These are phyloP conservation scores for Halictus ligatus DNA, from an alignment of 2,888 invertebrate genomes.

Conservation along the genomic window DNA sequence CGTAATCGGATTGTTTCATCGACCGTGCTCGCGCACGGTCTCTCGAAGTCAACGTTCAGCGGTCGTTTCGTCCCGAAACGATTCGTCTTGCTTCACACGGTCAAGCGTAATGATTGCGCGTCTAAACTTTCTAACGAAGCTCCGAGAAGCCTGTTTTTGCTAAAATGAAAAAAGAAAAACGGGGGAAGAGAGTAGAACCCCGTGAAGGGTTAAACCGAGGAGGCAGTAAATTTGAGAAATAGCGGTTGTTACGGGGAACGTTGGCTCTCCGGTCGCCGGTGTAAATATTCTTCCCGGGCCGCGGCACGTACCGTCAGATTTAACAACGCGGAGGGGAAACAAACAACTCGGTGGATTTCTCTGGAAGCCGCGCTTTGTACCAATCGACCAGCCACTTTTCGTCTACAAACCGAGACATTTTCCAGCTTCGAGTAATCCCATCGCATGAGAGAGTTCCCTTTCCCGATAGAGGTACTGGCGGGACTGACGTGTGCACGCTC, in stretches of 20 bases:
- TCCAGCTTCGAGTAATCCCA: constrained; percentile 51
- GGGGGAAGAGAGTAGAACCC: not conserved
- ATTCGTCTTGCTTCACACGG: not conserved
- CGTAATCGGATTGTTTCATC: not conserved
- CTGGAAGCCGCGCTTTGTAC: constrained; percentile 27
- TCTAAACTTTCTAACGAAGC: not conserved
- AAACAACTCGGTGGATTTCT: constrained; percentile 33
- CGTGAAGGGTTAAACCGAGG: constrained; percentile 1
- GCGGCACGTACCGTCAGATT: constrained; percentile 15
- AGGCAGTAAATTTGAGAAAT: not conserved
- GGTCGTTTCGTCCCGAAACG: not conserved
- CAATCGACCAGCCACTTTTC: constrained; percentile 41
- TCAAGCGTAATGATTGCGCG: not conserved
- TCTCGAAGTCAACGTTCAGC: not conserved
- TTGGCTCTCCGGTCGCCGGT: not conserved
- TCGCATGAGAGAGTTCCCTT: constrained; percentile 47
- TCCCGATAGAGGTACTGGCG: constrained; percentile 31
- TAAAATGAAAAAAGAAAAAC: not conserved
- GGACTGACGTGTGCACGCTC: constrained; percentile 32
- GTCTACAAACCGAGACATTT: constrained; percentile 41
- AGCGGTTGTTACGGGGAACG: constrained; percentile 10
- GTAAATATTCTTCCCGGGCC: constrained; percentile 1
- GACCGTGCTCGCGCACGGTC: too few species aligned
- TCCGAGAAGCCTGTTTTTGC: too few species aligned
- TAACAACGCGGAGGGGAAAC: constrained; percentile 21